Evolutionary conservation across 2,113 vertebrate genomes (phyloP).

Genomic region (Bambusicola thoracicus): DNA sequence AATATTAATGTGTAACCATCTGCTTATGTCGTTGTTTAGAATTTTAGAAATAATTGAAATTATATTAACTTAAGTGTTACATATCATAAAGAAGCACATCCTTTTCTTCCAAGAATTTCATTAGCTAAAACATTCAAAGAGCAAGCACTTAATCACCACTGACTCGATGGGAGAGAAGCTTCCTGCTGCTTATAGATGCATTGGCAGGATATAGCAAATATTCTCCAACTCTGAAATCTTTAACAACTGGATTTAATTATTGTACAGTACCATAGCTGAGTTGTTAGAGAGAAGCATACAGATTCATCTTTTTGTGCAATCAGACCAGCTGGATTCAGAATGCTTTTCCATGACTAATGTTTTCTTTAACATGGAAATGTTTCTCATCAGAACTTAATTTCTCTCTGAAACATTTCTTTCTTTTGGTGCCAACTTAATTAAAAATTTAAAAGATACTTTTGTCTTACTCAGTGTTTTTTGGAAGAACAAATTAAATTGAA

Average conservation of each 20-base stretch:
- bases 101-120: conserved; percentile 12
- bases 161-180: conserved; percentile 17
- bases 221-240: conserved; percentile 48
- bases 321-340: conserved; percentile 50
- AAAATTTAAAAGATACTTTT: conserved; percentile 23
- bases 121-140: conserved; percentile 22
- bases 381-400: conserved; percentile 31
- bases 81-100: conserved; percentile 3
- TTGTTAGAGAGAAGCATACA: conserved; percentile 27
- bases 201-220: conserved; percentile 11
- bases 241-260: conserved; percentile 65
- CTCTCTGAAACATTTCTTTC: conserved; percentile 40
- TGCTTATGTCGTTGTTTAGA: conserved; percentile 56
- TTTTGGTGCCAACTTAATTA: conserved; percentile 41
- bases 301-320: conserved; percentile 38
- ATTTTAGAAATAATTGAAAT: conserved; percentile 46
- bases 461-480: neutral
- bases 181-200: conserved; percentile 14
- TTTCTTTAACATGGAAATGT: conserved; percentile 33
- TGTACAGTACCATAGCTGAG: conserved; percentile 33
- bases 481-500: neutral
- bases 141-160: neutral
- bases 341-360: conserved; percentile 47
- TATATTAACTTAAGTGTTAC: neutral
- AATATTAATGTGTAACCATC: conserved; percentile 29